A percentile compares a stretch with the other conserved stretches of the same genome.
Conservation (phyloP, 1,140 invertebrate genomes). For the Eubasilissa regina region DNA sequence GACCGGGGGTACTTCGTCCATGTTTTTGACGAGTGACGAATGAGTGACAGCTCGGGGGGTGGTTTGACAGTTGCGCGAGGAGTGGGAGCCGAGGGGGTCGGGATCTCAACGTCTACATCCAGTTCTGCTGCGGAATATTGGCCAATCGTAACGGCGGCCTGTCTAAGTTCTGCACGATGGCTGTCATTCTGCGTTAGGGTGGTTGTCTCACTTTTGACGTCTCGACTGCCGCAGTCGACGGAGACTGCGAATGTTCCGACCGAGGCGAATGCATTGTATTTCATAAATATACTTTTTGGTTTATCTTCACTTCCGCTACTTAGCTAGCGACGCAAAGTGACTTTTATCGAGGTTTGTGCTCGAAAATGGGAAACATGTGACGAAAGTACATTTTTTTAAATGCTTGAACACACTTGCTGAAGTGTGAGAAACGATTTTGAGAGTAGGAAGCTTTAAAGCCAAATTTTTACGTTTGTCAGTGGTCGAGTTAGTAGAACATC, state of each 20-base stretch:
- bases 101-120: slow-evolving; percentile 45
- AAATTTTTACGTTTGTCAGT: too few relatives aligned
- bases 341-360: neutral
- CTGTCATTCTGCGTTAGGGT: slow-evolving; percentile 33
- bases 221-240: neutral
- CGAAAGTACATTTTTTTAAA: neutral
- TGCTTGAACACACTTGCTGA: neutral
- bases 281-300: slow-evolving; percentile 7
- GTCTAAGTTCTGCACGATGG: slow-evolving; percentile 41
- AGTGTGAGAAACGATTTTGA: neutral
- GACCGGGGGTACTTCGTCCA: slow-evolving; percentile 28
- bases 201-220: slow-evolving; percentile 31
- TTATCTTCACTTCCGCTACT: slow-evolving; percentile 40
- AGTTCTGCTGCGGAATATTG: slow-evolving; percentile 34
- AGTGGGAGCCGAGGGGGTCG: slow-evolving; percentile 1
- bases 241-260: too few relatives aligned
- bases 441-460: neutral
- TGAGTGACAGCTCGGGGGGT: slow-evolving; percentile 58
- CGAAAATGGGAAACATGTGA: neutral
- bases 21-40: slow-evolving; percentile 60
- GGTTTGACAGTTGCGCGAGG: slow-evolving; percentile 41
- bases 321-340: slow-evolving; percentile 7
- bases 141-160: slow-evolving; percentile 31
- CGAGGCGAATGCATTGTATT: neutral
- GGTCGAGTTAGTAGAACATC: too few relatives aligned